Evolutionary conservation across 2,888 invertebrate species (phyloP).

Genomic region (Pardosa pseudoannulata): DNA sequence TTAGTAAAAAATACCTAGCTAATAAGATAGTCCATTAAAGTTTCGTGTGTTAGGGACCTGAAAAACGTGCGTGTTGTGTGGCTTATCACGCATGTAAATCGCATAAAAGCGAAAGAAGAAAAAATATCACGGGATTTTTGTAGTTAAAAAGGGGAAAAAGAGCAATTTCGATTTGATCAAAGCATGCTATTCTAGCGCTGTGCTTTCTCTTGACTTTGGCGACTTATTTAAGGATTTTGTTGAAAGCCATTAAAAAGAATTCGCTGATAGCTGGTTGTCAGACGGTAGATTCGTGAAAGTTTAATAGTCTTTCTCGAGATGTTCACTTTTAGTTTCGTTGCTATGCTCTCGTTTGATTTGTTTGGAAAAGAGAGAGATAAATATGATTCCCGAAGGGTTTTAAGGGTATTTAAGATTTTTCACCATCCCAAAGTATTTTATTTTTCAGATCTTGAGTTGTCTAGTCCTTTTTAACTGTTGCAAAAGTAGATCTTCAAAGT

Average conservation of each 20-base stretch:
- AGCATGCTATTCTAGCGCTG: not conserved
- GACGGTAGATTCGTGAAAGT: too few species aligned
- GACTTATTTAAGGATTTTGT: not conserved
- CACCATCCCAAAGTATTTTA: too few species aligned
- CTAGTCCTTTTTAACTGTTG: too few species aligned
- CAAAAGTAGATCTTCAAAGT: too few species aligned
- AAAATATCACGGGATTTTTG: not conserved
- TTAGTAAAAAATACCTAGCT: not conserved
- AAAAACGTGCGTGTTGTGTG: constrained; percentile 10
- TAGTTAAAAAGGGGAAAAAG: not conserved
- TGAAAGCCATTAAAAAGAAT: not conserved
- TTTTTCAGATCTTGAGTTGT: too few species aligned
- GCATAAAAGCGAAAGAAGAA: not conserved
- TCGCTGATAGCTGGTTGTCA: not conserved
- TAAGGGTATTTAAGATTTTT: too few species aligned
- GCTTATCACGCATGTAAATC: constrained; percentile 20
- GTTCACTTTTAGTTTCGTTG: too few species aligned
- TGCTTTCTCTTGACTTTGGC: not conserved
- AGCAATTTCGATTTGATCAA: not conserved
- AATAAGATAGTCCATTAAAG: not conserved
- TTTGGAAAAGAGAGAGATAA: too few species aligned
- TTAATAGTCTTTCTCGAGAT: too few species aligned
- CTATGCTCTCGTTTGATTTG: too few species aligned
- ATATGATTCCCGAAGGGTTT: too few species aligned
- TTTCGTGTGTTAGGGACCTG: not conserved